Base-by-base conservation (phyloP, 2,888 invertebrate species). In the Ornithoptera alexandrae region DNA sequence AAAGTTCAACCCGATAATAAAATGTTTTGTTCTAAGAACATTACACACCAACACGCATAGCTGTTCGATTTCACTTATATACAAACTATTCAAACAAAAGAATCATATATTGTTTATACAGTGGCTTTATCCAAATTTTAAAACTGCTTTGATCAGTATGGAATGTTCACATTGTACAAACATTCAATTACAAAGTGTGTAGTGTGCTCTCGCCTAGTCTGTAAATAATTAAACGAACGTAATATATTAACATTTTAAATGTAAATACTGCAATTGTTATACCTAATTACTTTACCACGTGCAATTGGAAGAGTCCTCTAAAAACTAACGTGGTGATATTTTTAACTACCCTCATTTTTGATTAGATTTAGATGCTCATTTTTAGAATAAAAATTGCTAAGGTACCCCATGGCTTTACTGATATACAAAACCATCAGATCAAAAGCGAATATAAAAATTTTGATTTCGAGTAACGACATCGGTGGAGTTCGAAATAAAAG, bases 291-390 rank as follows among this genome's bases (percentile, higher is more conserved):
- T 74, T 82, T 78, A 87, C 82, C 83, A 81, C 75, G 83, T 84
- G 85, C 84, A 78, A 79, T 78, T 84, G 84, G 83, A 86, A 88
- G 83, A 88, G 80, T 84, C 78, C 86, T 87, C 89, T 81, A 78
- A 79, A 84, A 79, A 84, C 88, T 89, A 88, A 83, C 80, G 85
- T 81, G 82, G 83, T 62, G 36, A 65, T 66, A 62, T 59, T 50
- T 66, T 60, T 22, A 62, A 67, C 69, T 62, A 70, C 60, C 69
- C 67, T 64, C 72, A 75, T 82, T 79, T 69, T 69, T 59, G 62
- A 66, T 64, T 66, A 59, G 12, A 63, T 66, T 39, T 50, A 64
- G 39, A 39, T 56, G 60, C n/a, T 50, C 62, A 59, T 64, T 62
- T 58, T 7, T 58, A 81, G 79, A 81, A 15, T 15, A 46, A 46